These are phyloP conservation scores for Sakesphorus luctuosus DNA, from an alignment of 2,113 vertebrate species.

Conservation along the genomic window DNA sequence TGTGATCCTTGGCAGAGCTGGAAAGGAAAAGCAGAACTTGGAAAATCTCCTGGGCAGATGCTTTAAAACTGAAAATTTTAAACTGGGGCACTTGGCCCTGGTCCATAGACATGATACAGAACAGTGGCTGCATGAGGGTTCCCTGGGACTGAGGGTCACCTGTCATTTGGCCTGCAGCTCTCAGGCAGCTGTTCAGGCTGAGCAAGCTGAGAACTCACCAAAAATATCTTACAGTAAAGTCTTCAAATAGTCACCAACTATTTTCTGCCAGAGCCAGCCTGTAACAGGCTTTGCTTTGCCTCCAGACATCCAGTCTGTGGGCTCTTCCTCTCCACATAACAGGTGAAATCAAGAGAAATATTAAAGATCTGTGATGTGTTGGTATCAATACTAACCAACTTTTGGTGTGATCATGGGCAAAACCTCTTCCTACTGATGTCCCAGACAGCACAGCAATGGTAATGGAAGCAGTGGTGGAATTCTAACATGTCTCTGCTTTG, in stretches of 20 bases:
- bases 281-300: neutral
- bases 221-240: neutral
- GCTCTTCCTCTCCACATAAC: neutral
- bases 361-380: neutral
- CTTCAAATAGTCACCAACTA: neutral
- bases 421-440: neutral
- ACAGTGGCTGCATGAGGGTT: neutral
- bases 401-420: neutral
- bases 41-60: neutral
- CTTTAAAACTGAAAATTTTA: neutral
- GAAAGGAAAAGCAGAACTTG: neutral
- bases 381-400: neutral
- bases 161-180: neutral
- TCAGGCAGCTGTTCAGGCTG: neutral
- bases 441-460: neutral
- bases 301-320: neutral
- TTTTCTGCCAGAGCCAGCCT: neutral
- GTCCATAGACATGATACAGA: fast-evolving
- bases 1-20: neutral
- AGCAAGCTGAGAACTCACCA: neutral
- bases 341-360: neutral
- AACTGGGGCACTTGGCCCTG: neutral
- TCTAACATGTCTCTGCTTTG: neutral
- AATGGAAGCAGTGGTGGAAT: neutral
- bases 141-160: neutral